Conservation (phyloP, 2,113 vertebrate genomes). For the Ciconia stormi region DNA sequence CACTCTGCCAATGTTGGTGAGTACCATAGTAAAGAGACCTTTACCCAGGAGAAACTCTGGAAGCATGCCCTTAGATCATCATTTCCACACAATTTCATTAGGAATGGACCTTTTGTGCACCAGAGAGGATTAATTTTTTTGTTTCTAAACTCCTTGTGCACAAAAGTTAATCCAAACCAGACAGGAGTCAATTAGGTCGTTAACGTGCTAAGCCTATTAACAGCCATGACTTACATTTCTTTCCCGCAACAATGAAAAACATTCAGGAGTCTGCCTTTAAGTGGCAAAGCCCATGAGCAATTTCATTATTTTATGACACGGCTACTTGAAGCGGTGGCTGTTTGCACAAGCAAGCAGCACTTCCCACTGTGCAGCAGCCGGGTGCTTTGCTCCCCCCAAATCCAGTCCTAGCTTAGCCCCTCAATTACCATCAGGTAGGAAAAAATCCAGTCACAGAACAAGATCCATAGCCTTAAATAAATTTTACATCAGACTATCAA, state of each 20-base stretch:
- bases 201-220: constrained; percentile 37
- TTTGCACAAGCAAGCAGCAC: background rate
- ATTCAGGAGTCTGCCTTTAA: background rate
- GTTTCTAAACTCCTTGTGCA: constrained; percentile 15
- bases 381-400: background rate
- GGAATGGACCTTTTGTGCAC: background rate
- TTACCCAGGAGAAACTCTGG: constrained; percentile 7
- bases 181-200: constrained; percentile 40
- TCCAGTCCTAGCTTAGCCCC: background rate
- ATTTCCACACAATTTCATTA: constrained; percentile 15
- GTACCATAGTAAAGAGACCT: background rate
- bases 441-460: background rate
- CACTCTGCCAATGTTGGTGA: background rate
- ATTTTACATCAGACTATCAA: background rate
- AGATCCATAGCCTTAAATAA: background rate
- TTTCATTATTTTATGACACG: background rate
- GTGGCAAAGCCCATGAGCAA: background rate
- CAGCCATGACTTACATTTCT: constrained; percentile 18
- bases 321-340: background rate
- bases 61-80: background rate
- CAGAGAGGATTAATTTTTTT: constrained; percentile 24
- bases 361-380: background rate
- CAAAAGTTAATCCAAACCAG: constrained; percentile 60
- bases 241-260: background rate
- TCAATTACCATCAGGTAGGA: background rate